phyloP scores from a whole-genome alignment of 2,888 invertebrate species.

The Oxycera nigricornis region DNA sequence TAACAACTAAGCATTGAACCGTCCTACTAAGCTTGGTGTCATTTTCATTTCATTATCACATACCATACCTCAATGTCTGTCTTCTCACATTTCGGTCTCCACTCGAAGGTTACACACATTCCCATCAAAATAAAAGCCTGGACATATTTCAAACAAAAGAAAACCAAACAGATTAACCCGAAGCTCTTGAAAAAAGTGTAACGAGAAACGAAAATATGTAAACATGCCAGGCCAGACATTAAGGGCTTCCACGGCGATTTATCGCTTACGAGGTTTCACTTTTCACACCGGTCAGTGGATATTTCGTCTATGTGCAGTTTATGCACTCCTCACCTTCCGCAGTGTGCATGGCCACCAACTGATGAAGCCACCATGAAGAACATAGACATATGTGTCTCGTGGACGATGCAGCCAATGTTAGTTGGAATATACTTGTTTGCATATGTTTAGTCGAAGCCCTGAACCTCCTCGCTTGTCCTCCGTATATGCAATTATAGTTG shows the following conservation, averaged over 20 bases:
- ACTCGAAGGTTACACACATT: not conserved
- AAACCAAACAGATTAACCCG: too few relatives aligned
- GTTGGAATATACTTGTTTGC: not conserved
- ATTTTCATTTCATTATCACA: not conserved
- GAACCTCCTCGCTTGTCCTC: not conserved
- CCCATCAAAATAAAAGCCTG: too few relatives aligned
- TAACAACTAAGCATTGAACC: not conserved
- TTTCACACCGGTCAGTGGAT: conserved; percentile 26
- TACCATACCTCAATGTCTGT: not conserved
- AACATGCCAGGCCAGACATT: not conserved
- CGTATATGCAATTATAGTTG: not conserved
- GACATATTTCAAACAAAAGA: too few relatives aligned
- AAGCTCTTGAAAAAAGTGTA: not conserved
- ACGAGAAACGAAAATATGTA: not conserved
- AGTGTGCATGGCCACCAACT: too few relatives aligned
- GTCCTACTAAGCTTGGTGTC: not conserved
- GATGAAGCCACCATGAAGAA: not conserved
- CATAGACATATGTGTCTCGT: not conserved
- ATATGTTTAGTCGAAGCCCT: not conserved
- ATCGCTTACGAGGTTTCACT: conserved; percentile 31
- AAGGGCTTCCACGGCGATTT: not conserved
- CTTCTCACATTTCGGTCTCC: not conserved
- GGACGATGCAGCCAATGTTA: not conserved
- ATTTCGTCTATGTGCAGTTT: too few relatives aligned
- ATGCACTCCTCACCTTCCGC: not conserved